Evolutionary conservation across 2,888 invertebrate genomes (phyloP).

Genomic region (Cephalotes varians): DNA sequence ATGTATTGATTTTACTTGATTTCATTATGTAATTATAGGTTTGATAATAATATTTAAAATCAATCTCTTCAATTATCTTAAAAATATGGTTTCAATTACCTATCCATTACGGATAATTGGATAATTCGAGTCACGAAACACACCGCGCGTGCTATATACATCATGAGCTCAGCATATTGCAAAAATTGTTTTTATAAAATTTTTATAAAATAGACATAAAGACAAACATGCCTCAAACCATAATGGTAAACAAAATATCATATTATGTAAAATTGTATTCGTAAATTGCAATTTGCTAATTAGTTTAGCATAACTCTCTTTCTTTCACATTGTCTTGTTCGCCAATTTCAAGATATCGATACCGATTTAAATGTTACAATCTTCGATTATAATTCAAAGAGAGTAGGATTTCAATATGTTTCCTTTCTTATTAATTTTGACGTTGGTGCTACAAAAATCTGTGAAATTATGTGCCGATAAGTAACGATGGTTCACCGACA

Average conservation of each 20-base stretch:
- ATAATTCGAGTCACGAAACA: slow-evolving; percentile 9
- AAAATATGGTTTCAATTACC: slow-evolving; percentile 1
- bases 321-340: neutral
- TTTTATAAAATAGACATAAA: slow-evolving; percentile 10
- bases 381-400: neutral
- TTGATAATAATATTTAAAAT: slow-evolving; percentile 22
- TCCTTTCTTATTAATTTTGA: slow-evolving; percentile 24
- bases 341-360: neutral
- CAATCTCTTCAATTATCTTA: slow-evolving; percentile 2
- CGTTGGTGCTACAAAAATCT: slow-evolving; percentile 65
- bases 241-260: neutral
- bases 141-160: neutral
- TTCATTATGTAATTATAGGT: slow-evolving; percentile 4
- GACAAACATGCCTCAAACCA: neutral
- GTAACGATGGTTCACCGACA: slow-evolving; percentile 79
- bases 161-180: neutral
- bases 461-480: slow-evolving; percentile 76
- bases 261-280: neutral
- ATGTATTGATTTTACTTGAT: neutral
- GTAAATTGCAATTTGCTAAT: neutral
- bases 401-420: neutral
- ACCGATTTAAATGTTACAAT: neutral
- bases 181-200: slow-evolving; percentile 27
- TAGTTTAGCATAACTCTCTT: neutral
- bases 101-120: slow-evolving; percentile 38